Conservation (phyloP, 2,888 invertebrate genomes). For the Cryptocephalus primarius region DNA sequence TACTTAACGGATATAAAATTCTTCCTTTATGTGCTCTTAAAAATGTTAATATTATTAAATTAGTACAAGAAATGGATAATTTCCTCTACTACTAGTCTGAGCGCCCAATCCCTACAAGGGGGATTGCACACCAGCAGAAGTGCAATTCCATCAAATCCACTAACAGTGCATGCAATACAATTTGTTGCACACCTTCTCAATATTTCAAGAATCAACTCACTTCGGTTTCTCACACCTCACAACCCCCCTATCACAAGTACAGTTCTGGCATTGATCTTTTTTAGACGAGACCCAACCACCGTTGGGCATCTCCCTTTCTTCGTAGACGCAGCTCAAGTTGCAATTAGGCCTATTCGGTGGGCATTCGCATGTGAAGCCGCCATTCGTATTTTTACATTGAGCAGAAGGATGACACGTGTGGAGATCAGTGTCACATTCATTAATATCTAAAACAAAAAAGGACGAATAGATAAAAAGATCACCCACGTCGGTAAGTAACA, state of each 20-base stretch:
- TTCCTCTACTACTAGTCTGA: too few species aligned
- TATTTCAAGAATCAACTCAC: slow-evolving; percentile 34
- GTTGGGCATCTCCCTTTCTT: slow-evolving; percentile 50
- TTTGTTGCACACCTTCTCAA: too few species aligned
- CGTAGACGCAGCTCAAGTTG: slow-evolving; percentile 65
- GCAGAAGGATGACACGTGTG: slow-evolving; percentile 74
- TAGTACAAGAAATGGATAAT: too few species aligned
- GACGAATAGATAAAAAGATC: background rate
- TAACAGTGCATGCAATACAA: too few species aligned
- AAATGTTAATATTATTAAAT: too few species aligned
- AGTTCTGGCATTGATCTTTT: slow-evolving; percentile 39
- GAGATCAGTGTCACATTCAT: slow-evolving; percentile 66
- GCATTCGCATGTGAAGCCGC: slow-evolving; percentile 70
- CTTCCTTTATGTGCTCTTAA: too few species aligned
- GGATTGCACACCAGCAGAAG: too few species aligned
- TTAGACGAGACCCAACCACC: slow-evolving; percentile 42
- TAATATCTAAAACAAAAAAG: slow-evolving; percentile 52
- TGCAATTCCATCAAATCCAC: too few species aligned
- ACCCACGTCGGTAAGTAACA: background rate
- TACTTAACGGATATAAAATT: too few species aligned
- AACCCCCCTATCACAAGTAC: slow-evolving; percentile 48
- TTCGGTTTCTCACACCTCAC: slow-evolving; percentile 55
- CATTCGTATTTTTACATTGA: slow-evolving; percentile 68
- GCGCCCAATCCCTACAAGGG: too few species aligned
- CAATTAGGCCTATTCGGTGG: slow-evolving; percentile 40